Base-by-base conservation (phyloP, 2,888 invertebrate species). In the Eledone cirrhosa region DNA sequence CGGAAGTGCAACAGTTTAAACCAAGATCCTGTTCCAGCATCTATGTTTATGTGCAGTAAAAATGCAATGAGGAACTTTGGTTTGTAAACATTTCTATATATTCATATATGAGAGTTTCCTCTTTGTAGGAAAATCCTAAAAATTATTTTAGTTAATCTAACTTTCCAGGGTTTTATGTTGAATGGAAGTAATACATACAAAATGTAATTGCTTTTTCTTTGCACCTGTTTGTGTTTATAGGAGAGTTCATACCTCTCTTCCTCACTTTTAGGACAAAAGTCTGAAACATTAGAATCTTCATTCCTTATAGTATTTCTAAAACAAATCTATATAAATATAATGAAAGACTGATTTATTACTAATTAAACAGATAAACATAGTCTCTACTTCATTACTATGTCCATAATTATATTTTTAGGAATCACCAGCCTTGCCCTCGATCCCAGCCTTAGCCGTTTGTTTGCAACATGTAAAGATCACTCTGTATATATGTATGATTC, bases 391-490 rank as follows among this genome's bases (percentile, higher is more conserved):
- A 19, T 14, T 19, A 22, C n/a, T 72, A 22, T 13, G 1, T 65
- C 53, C 16, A n/a, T 67, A 24, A 27, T 31, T 65, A 74, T 29
- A 47, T 69, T 82, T 79, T 11, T 80, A 89, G 88, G 89, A 2
- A 87, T 85, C 79, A 95, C 96, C 11, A 95, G 95, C 88, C 91
- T 97, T 19, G 91, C 94, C 27, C 92, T 96, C 80, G 95, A 96
- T 89, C 93, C 94, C 16, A 92, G 93, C 3, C 92, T 94, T 41
- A 91, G 93, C 53, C 93, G 93, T 33, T 91, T 97, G 7, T 97
- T 95, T 91, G 97, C 95, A 13, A 96, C 94, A 90, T 96, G 96
- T 90, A 94, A 96, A 93, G 96, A 97, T 90, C 94, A 94, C 88
- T 93, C 93, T 75, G 95, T 97, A 81, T 97, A 97, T 89, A 94